Percentiles rank a stretch among this genome's conserved stretches.
Evolutionary conservation across 2,113 vertebrate species (phyloP).

Genomic region (Tetrax tetrax): DNA sequence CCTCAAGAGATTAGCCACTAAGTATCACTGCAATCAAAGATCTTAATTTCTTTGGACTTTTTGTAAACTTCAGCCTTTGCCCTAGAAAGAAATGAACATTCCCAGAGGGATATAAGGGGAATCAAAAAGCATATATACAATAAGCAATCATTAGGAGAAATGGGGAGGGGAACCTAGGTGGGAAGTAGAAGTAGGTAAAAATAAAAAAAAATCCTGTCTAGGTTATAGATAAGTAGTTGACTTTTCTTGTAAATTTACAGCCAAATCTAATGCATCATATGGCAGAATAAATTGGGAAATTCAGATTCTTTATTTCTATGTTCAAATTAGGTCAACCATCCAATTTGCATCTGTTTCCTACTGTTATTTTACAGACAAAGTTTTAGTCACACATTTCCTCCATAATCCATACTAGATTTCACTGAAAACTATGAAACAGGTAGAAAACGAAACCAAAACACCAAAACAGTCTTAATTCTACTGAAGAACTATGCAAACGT

Average conservation of each 20-base stretch:
- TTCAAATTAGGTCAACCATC: background rate
- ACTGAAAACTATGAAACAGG: background rate
- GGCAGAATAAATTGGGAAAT: background rate
- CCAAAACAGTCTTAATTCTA: background rate
- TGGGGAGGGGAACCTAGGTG: background rate
- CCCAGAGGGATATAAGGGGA: background rate
- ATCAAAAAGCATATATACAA: background rate
- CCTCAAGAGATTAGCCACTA: background rate
- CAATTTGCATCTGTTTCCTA: background rate
- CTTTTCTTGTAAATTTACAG: background rate
- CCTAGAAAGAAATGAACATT: background rate
- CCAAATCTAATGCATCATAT: background rate
- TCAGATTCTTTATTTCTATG: background rate
- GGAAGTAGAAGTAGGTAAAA: background rate
- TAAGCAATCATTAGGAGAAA: background rate
- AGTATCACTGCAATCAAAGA: background rate
- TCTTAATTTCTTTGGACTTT: background rate
- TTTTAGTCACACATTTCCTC: background rate
- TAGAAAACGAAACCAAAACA: background rate
- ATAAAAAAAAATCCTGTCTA: background rate
- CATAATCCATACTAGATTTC: background rate
- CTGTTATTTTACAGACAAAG: background rate
- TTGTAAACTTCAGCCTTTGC: background rate
- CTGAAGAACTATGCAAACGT: background rate
- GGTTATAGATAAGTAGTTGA: background rate